Percentiles rank a stretch among this genome's conserved stretches.
phyloP scores from a whole-genome alignment of 2,888 invertebrate species.

The Synergus itoensis region DNA sequence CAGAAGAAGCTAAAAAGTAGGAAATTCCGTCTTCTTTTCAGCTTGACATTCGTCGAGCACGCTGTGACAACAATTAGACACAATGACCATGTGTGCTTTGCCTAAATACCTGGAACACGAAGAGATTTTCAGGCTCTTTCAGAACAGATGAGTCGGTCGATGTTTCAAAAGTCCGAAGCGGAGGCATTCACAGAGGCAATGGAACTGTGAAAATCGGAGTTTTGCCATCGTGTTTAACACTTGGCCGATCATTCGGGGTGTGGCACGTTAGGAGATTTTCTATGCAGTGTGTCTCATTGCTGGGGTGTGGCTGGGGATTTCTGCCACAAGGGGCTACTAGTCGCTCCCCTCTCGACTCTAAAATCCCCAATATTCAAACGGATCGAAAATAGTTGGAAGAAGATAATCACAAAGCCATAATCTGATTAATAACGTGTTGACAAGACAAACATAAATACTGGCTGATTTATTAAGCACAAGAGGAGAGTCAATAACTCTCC shows the following conservation, averaged over 20 bases:
- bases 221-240: slow-evolving; percentile 36
- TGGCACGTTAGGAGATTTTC: slow-evolving; percentile 29
- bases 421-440: slow-evolving; percentile 34
- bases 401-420: slow-evolving; percentile 25
- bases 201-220: slow-evolving; percentile 32
- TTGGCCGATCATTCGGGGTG: slow-evolving; percentile 28
- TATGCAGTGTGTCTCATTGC: slow-evolving; percentile 23
- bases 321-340: slow-evolving; percentile 1
- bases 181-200: background rate
- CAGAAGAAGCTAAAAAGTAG: slow-evolving; percentile 16
- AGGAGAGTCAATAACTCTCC: slow-evolving; percentile 1
- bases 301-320: slow-evolving; percentile 27
- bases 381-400: slow-evolving; percentile 16
- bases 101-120: slow-evolving; percentile 56
- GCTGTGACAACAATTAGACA: slow-evolving; percentile 42
- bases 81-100: slow-evolving; percentile 34
- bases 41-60: background rate
- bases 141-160: background rate
- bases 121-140: slow-evolving; percentile 23
- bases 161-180: slow-evolving; percentile 21
- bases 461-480: background rate
- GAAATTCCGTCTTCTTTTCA: slow-evolving; percentile 5
- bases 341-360: slow-evolving; percentile 15
- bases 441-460: slow-evolving; percentile 29
- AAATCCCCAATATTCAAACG: slow-evolving; percentile 39